These are phyloP conservation scores for Poecile atricapillus DNA, from an alignment of 2,113 vertebrate genomes.

Conservation along the genomic window DNA sequence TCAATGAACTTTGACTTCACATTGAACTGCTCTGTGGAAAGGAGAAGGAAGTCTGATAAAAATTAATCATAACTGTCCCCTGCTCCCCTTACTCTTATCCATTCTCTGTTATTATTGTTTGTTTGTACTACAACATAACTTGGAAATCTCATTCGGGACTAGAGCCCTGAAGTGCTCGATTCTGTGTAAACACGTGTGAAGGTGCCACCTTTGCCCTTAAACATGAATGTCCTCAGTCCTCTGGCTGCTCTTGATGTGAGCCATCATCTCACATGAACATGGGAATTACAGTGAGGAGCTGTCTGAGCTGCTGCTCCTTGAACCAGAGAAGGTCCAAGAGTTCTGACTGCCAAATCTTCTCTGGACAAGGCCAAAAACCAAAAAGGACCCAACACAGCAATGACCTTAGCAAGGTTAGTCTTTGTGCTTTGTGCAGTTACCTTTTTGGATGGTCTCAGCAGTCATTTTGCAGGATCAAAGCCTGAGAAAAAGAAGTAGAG, in stretches of 20 bases:
- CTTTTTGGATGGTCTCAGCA: background rate
- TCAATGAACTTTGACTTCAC: slow-evolving; percentile 82
- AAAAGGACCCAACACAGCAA: background rate
- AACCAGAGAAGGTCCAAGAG: background rate
- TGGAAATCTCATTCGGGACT: background rate
- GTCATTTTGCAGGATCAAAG: background rate
- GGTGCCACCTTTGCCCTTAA: background rate
- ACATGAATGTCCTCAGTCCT: background rate
- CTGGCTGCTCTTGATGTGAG: background rate
- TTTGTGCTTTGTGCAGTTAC: background rate
- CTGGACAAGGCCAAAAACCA: background rate
- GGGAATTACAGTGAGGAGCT: rapidly evolving
- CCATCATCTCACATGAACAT: background rate
- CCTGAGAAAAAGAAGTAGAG: background rate
- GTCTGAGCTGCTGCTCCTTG: background rate
- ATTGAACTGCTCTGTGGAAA: slow-evolving; percentile 68
- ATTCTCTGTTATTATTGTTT: background rate
- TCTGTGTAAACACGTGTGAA: rapidly evolving
- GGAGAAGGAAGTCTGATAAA: background rate
- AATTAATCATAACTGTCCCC: slow-evolving; percentile 48
- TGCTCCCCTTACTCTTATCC: background rate
- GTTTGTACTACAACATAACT: background rate
- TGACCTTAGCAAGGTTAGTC: background rate
- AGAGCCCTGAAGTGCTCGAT: background rate
- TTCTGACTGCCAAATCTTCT: background rate